A percentile compares a stretch with the other conserved stretches of the same genome.
Evolutionary conservation across 2,113 vertebrate species (phyloP).

Genomic region (Brachirus orientalis): DNA sequence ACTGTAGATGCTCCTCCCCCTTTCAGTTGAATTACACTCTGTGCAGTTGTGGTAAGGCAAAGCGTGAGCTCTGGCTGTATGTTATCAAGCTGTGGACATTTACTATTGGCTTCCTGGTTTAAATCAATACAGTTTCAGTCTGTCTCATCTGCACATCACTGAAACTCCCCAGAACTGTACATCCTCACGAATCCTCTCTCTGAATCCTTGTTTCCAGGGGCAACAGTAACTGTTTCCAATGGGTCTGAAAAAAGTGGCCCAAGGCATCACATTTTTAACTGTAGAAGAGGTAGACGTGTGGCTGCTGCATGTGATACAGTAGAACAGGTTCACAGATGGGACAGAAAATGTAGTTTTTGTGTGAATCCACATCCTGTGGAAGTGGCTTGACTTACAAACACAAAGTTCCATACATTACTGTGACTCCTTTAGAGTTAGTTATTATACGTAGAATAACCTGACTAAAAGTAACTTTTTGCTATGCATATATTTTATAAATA

Average conservation of each 20-base stretch:
- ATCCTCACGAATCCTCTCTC: not conserved
- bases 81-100: not conserved
- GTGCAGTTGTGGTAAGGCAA: too few relatives aligned
- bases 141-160: not conserved
- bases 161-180: not conserved
- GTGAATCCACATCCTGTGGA: too few relatives aligned
- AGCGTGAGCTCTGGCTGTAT: too few relatives aligned
- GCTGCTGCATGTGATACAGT: not conserved
- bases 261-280: conserved; percentile 1
- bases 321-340: not conserved
- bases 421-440: too few relatives aligned
- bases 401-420: too few relatives aligned
- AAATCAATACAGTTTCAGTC: not conserved
- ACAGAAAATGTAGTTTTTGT: too few relatives aligned
- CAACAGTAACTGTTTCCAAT: conserved; percentile 15
- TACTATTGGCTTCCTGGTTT: not conserved
- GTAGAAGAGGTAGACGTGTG: not conserved
- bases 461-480: too few relatives aligned
- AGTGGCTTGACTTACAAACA: too few relatives aligned
- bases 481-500: too few relatives aligned
- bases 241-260: not conserved
- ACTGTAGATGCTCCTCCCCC: not conserved
- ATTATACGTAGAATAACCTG: too few relatives aligned
- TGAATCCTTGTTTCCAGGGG: conserved; percentile 12
- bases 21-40: too few relatives aligned